Evolutionary conservation across 2,888 invertebrate genomes (phyloP).

Genomic region (Charanyca ferruginea): DNA sequence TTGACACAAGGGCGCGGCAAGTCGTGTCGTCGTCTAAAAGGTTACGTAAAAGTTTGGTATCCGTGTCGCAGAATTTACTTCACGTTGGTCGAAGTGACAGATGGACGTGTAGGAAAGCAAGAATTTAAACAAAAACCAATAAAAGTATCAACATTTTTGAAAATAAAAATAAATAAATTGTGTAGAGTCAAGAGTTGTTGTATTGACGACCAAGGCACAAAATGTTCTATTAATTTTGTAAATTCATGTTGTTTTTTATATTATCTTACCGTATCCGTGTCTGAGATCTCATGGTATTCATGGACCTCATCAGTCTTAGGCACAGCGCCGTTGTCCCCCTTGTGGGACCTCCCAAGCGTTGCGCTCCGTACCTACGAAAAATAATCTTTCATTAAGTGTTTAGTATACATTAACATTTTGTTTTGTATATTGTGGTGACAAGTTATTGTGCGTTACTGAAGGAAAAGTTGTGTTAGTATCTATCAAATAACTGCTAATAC

Average conservation of each 20-base stretch:
- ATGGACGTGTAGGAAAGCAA: not conserved
- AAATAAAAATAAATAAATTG: too few species aligned
- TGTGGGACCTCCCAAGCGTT: conserved; percentile 79
- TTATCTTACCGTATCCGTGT: conserved; percentile 83
- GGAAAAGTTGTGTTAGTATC: not conserved
- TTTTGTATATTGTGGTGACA: not conserved
- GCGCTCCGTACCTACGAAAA: conserved; percentile 79
- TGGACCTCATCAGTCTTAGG: conserved; percentile 79
- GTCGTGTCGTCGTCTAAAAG: not conserved
- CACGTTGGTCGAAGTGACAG: not conserved
- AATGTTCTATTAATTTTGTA: too few species aligned
- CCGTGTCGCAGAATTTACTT: not conserved
- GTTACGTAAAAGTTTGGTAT: not conserved
- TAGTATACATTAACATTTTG: not conserved
- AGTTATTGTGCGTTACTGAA: not conserved
- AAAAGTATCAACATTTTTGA: not conserved
- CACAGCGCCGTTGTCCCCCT: conserved; percentile 68
- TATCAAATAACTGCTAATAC: too few species aligned
- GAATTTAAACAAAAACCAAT: not conserved
- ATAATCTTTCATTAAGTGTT: not conserved
- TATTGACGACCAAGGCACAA: too few species aligned
- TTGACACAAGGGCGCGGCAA: too few species aligned
- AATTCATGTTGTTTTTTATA: too few species aligned
- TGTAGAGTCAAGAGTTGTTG: too few species aligned
- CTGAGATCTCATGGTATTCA: conserved; percentile 87